Conservation (phyloP, 2,113 vertebrate species). For the Tringa solitaria region DNA sequence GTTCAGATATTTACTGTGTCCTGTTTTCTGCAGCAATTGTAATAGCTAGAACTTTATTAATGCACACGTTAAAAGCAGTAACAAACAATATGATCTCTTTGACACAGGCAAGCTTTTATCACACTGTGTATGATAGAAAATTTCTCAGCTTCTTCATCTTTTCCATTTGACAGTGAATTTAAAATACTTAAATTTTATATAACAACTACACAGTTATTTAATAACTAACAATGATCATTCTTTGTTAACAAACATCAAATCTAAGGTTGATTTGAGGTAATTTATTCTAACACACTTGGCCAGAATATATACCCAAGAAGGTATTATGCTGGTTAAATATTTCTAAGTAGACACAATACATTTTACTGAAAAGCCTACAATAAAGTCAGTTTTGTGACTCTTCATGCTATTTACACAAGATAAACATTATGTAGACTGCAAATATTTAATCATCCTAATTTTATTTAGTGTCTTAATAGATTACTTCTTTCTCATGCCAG, state of each 20-base stretch:
- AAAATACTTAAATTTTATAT: background rate
- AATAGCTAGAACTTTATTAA: background rate
- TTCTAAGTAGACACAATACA: background rate
- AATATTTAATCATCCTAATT: background rate
- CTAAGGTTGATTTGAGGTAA: background rate
- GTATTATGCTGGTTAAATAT: background rate
- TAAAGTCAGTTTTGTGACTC: background rate
- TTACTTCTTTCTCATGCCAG: background rate
- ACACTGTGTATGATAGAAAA: background rate
- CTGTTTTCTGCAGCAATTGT: background rate
- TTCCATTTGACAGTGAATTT: background rate
- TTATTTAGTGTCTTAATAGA: background rate
- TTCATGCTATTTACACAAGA: background rate
- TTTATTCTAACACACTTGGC: background rate
- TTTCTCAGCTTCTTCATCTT: background rate
- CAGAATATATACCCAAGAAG: background rate
- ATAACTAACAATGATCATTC: background rate
- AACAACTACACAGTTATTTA: background rate
- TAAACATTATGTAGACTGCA: background rate
- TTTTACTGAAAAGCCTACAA: background rate
- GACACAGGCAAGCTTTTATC: background rate
- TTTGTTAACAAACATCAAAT: background rate
- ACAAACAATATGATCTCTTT: background rate
- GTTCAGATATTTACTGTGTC: background rate
- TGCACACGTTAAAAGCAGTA: background rate